Evolutionary conservation across 1,140 invertebrate genomes (phyloP).

Genomic region (Neodiprion virginianus): DNA sequence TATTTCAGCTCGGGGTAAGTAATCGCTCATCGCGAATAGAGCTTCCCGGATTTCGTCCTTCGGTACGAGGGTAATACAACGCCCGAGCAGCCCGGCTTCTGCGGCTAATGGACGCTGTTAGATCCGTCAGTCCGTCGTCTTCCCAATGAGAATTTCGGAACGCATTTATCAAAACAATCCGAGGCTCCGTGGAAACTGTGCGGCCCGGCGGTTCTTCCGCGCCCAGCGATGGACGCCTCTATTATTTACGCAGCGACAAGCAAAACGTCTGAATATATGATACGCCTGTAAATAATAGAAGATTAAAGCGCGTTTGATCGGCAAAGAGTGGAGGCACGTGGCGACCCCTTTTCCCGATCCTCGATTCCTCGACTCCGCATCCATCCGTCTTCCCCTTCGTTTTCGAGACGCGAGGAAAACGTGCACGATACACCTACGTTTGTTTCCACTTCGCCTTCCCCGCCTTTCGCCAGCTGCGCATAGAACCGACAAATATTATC

Average conservation of each 20-base stretch:
- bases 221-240: not conserved
- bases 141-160: conserved; percentile 5
- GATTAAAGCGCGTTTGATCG: not conserved
- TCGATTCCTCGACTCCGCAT: too few species aligned
- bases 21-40: not conserved
- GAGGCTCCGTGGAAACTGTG: not conserved
- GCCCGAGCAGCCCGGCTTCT: not conserved
- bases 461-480: not conserved
- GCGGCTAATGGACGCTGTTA: not conserved
- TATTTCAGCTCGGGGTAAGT: not conserved
- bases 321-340: not conserved
- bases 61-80: not conserved
- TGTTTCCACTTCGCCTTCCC: too few species aligned
- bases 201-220: not conserved
- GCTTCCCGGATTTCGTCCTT: not conserved
- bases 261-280: not conserved
- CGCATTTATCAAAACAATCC: conserved; percentile 4
- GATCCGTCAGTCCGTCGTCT: not conserved
- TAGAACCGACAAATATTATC: not conserved
- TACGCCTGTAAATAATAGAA: not conserved
- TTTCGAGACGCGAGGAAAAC: not conserved
- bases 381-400: not conserved
- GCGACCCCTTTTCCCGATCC: not conserved
- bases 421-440: not conserved
- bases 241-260: not conserved